Evolutionary conservation across 2,797 vertebrate genomes (phyloP).

Genomic region (Pelobates cultripes): DNA sequence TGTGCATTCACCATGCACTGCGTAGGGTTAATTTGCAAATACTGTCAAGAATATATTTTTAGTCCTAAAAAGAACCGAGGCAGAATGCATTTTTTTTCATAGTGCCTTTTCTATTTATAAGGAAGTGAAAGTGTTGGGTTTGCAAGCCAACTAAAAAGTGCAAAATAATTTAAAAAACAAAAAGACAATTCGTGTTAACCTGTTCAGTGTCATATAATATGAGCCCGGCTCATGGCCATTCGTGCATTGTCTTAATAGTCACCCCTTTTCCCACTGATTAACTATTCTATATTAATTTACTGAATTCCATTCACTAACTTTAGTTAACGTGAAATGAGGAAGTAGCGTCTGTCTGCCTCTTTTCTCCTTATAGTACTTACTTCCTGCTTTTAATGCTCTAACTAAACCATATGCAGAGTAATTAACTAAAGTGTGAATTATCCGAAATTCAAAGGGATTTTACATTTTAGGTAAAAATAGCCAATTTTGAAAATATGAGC

Average conservation of each 20-base stretch:
- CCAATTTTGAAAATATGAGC: too few species aligned
- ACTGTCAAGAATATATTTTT: too few species aligned
- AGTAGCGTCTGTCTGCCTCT: neutral
- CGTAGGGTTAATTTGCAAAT: too few species aligned
- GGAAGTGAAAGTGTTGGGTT: constrained; percentile 39
- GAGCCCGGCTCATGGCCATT: neutral
- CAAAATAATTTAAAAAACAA: neutral
- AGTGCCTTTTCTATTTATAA: neutral
- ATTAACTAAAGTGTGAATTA: too few species aligned
- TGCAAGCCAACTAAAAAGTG: constrained; percentile 12
- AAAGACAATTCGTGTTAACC: neutral
- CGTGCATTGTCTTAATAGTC: too few species aligned
- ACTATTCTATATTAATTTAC: too few species aligned
- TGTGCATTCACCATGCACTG: too few species aligned
- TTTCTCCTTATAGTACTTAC: neutral
- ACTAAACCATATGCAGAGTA: neutral
- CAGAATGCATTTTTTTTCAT: too few species aligned
- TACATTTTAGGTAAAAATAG: too few species aligned
- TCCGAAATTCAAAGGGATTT: too few species aligned
- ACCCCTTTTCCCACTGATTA: too few species aligned
- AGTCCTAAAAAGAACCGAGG: too few species aligned
- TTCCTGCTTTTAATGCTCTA: neutral
- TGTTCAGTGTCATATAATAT: neutral
- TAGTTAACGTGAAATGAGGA: neutral
- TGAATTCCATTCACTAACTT: neutral